phyloP scores from a whole-genome alignment of 2,113 vertebrate genomes.

The Tretioscincus oriximinensis region DNA sequence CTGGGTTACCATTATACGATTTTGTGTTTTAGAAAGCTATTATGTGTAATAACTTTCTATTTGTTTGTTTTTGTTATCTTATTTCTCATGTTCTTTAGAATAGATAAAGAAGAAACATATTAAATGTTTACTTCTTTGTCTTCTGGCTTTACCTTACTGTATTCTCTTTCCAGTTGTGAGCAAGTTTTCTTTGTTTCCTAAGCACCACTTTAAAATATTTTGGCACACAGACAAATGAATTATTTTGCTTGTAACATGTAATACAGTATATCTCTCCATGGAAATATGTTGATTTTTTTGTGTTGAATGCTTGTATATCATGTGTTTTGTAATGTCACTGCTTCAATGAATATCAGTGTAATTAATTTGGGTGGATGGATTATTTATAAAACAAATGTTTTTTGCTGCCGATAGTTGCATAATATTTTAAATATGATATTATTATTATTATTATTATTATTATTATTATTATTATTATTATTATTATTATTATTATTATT shows the following conservation, averaged over 20 bases:
- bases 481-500: too few species aligned
- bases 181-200: neutral
- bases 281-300: constrained; percentile 24
- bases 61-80: neutral
- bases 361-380: constrained; percentile 15
- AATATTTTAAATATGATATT: constrained; percentile 40
- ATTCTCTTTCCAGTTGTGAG: neutral
- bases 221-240: constrained; percentile 67
- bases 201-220: constrained; percentile 47
- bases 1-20: too few species aligned
- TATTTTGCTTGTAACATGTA: constrained; percentile 4
- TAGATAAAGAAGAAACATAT: neutral
- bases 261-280: constrained; percentile 36
- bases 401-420: constrained; percentile 46
- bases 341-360: constrained; percentile 29
- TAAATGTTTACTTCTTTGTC: neutral
- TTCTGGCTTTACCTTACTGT: neutral
- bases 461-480: too few species aligned
- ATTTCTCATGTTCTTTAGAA: neutral
- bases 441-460: too few species aligned
- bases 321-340: constrained; percentile 40
- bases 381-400: neutral
- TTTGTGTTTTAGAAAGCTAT: too few species aligned
- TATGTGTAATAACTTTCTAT: too few species aligned
- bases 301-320: constrained; percentile 39